Conservation (phyloP, 2,113 vertebrate genomes). For the Cygnus buccinator region DNA sequence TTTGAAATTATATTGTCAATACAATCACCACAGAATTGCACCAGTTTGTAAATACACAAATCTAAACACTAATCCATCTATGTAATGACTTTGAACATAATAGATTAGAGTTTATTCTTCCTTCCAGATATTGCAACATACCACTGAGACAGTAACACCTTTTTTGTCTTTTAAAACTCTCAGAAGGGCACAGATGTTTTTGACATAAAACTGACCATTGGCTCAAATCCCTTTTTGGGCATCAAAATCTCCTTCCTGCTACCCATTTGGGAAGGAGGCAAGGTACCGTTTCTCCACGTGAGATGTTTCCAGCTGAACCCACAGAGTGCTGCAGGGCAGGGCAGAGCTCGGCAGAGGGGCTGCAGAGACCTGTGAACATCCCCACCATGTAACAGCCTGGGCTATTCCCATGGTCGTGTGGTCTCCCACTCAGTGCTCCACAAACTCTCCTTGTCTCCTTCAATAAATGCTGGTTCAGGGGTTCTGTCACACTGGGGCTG, state of each 20-base stretch:
- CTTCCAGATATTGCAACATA: neutral
- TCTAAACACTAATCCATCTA: neutral
- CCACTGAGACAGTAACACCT: neutral
- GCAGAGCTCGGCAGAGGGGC: neutral
- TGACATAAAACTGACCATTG: neutral
- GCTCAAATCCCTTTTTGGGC: neutral
- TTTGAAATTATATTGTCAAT: neutral
- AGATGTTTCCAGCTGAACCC: neutral
- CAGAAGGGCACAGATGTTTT: neutral
- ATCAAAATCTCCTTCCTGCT: neutral
- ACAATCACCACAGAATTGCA: neutral
- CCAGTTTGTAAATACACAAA: neutral
- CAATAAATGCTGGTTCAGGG: neutral
- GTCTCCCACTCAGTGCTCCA: neutral
- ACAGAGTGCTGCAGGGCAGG: neutral
- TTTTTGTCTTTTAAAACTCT: neutral
- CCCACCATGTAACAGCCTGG: neutral
- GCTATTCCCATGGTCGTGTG: too few relatives aligned
- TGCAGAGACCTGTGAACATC: neutral
- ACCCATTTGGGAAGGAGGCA: neutral
- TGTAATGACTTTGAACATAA: neutral
- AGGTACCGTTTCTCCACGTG: neutral
- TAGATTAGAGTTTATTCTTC: neutral
- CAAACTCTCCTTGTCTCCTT: neutral
- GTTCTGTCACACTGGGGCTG: rapidly evolving